Conservation (phyloP, 1,140 invertebrate genomes). For the Spodoptera litura region DNA sequence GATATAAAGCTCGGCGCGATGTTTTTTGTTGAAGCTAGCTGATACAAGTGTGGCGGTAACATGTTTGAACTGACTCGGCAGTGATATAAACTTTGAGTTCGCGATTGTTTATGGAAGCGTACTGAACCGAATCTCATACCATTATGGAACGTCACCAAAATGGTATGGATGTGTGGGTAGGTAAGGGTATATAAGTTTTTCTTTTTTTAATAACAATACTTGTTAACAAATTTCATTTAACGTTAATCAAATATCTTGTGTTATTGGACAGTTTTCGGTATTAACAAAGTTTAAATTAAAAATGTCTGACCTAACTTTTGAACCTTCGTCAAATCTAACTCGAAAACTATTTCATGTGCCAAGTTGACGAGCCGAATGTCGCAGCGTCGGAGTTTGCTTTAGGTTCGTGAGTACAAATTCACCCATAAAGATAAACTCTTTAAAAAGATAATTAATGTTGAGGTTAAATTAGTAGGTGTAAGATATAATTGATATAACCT, state of each 20-base stretch:
- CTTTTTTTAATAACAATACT: constrained; percentile 44
- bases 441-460: not conserved
- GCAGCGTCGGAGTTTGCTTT: constrained; percentile 22
- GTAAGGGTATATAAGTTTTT: constrained; percentile 84
- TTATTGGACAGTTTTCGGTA: constrained; percentile 18
- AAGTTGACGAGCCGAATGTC: constrained; percentile 27
- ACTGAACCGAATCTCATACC: constrained; percentile 72
- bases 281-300: constrained; percentile 12
- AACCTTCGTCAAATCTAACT: constrained; percentile 26
- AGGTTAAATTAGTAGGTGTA: too few species aligned
- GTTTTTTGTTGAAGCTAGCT: constrained; percentile 57
- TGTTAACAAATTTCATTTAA: constrained; percentile 25
- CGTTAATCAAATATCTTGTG: constrained; percentile 29
- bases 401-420: constrained; percentile 17
- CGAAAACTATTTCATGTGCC: constrained; percentile 21
- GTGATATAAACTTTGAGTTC: constrained; percentile 60
- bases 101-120: constrained; percentile 59
- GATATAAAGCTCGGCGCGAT: constrained; percentile 59
- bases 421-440: not conserved
- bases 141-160: constrained; percentile 86
- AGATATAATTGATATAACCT: too few species aligned
- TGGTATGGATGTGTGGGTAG: constrained; percentile 87
- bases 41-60: constrained; percentile 57
- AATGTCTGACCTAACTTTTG: not conserved
- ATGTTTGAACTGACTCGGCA: constrained; percentile 54